These are phyloP conservation scores for Eupelmus urozonus DNA, from an alignment of 2,888 invertebrate genomes.

Conservation along the genomic window DNA sequence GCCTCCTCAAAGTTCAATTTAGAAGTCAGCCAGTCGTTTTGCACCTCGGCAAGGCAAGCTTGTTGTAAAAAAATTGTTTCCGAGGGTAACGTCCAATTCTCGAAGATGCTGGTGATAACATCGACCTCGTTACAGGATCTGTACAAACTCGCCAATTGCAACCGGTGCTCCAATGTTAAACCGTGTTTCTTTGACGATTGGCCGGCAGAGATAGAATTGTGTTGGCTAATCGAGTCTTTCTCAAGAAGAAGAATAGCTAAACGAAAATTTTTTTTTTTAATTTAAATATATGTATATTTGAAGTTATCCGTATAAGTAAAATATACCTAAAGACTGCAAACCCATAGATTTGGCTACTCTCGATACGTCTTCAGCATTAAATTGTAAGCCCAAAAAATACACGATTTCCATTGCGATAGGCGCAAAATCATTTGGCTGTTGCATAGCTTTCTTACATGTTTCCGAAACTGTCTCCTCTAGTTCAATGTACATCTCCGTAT, in stretches of 20 bases:
- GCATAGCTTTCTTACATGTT: not conserved
- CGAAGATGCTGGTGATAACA: conserved; percentile 81
- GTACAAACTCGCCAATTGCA: conserved; percentile 80
- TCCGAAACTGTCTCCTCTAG: not conserved
- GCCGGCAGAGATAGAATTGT: not conserved
- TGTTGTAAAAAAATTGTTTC: conserved; percentile 59
- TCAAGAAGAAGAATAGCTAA: conserved; percentile 80
- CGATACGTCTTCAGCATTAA: conserved; percentile 76
- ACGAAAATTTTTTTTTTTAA: conserved; percentile 9
- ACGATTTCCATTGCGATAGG: conserved; percentile 33
- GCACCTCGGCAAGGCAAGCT: conserved; percentile 72
- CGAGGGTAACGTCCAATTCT: conserved; percentile 16
- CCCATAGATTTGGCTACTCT: conserved; percentile 77
- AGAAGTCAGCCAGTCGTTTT: conserved; percentile 70
- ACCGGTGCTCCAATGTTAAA: conserved; percentile 73
- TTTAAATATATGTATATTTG: not conserved
- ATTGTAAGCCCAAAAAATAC: conserved; percentile 57
- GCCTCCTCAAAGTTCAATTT: conserved; percentile 65
- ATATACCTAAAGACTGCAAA: conserved; percentile 73
- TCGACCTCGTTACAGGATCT: conserved; percentile 82
- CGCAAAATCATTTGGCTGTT: conserved; percentile 32
- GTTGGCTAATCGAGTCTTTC: conserved; percentile 72
- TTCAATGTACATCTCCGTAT: not conserved
- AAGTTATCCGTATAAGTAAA: not conserved
- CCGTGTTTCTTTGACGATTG: not conserved